A percentile compares a stretch with the other conserved stretches of the same genome.
Conservation (phyloP, 2,113 vertebrate genomes). For the Myiozetetes cayanensis region DNA sequence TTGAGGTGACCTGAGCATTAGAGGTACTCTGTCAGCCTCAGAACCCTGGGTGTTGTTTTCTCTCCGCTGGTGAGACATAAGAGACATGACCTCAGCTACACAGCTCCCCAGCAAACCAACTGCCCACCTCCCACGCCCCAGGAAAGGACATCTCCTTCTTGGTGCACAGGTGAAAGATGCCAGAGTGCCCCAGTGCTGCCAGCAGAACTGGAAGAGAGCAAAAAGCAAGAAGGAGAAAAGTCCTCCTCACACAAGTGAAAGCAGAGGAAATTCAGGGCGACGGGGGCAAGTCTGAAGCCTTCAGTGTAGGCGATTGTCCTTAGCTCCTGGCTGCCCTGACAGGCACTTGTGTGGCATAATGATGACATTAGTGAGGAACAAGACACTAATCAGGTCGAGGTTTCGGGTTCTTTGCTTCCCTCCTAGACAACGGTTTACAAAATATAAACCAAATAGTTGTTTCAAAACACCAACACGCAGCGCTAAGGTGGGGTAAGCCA, state of each 20-base stretch:
- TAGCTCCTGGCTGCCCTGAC: not conserved
- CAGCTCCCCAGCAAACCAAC: not conserved
- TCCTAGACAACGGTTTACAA: constrained; percentile 19
- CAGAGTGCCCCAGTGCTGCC: not conserved
- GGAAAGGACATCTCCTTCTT: not conserved
- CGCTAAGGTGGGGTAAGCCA: not conserved
- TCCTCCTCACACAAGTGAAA: not conserved
- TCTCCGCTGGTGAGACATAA: not conserved
- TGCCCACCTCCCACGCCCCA: not conserved
- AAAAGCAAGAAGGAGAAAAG: not conserved
- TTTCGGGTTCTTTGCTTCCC: constrained; percentile 13
- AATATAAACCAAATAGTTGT: not conserved
- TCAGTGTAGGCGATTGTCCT: not conserved
- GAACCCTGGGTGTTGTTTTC: not conserved
- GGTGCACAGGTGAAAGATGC: not conserved
- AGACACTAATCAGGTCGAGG: not conserved
- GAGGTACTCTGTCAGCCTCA: not conserved
- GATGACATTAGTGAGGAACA: not conserved
- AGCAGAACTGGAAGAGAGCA: not conserved
- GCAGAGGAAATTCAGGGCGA: not conserved
- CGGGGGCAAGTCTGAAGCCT: not conserved
- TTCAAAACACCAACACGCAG: constrained; percentile 24
- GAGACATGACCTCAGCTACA: not conserved
- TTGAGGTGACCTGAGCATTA: not conserved
- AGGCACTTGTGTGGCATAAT: not conserved